Evolutionary conservation across 1,140 invertebrate species (phyloP), one percentile per base, ranked within the genome.

Genomic region (Atopsyche davidsoni): DNA sequence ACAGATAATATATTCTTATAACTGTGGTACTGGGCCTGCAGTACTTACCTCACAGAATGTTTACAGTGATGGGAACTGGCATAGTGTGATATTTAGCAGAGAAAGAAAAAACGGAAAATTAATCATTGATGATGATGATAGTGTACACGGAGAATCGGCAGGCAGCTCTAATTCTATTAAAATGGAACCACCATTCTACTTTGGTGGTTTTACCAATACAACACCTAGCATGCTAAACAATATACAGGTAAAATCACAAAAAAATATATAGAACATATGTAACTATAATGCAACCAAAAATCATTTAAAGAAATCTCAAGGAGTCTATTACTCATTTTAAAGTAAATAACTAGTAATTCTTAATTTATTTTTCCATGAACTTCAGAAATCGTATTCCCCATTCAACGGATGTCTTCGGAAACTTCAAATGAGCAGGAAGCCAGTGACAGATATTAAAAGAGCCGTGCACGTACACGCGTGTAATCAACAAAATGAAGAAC

Each of bases 351-450:
- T n/a, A n/a, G n/a, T n/a, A n/a, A n/a, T n/a, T n/a, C n/a, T n/a
- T n/a, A n/a, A n/a, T n/a, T n/a, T 10, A 47, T 53, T 36, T 42
- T 23, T 36, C 40, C 32, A 40, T 32, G 17, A 10, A n/a, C 61
- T 61, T 51, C 60, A 85, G 75, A 39, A 44, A 24, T 25, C 28
- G n/a, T 54, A 59, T 46, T 31, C 60, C 35, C 82, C 85, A 16
- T 96, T 95, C 63, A 81, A 79, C 57, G 96, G 95, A 16, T 98
- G 96, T 65, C 71, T 98, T 11, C 77, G 81, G 41, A 85, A 92
- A 39, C 79, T 98, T 23, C 75, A 76, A 64, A 75, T 90, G 60
- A 86, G 88, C 59, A 80, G 78, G 19, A 73, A 81, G 54, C 66
- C 68, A 9, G 64, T 89, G 51, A 78, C 78, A 19, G 73, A 79